Conservation (phyloP, 2,888 invertebrate genomes). For the Amiota mariae region DNA sequence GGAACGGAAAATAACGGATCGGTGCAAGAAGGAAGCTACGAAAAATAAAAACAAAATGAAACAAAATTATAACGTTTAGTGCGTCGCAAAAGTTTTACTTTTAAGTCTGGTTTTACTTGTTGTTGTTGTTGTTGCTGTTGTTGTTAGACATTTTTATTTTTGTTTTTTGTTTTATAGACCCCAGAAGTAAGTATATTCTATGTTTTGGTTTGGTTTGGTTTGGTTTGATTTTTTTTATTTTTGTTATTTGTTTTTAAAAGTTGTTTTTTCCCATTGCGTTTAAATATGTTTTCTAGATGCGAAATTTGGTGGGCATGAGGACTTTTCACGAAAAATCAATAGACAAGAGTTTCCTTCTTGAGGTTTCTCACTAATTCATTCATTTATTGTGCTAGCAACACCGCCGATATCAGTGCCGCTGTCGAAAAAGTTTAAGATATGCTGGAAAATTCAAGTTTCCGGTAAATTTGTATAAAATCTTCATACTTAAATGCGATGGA, state of each 20-base stretch:
- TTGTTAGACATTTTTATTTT: conserved; percentile 32
- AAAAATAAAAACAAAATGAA: background rate
- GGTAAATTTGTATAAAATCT: background rate
- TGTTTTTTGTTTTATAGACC: conserved; percentile 44
- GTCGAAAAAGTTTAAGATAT: too few species aligned
- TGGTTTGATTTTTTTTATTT: too few species aligned
- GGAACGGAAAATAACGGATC: too few species aligned
- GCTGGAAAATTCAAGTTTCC: too few species aligned
- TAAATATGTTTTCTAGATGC: conserved; percentile 51
- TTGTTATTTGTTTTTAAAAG: conserved; percentile 44
- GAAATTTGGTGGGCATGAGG: conserved; percentile 34
- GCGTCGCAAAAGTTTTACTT: conserved; percentile 37
- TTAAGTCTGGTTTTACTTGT: conserved; percentile 33
- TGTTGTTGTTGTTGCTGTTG: conserved; percentile 4
- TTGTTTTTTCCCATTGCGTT: conserved; percentile 38
- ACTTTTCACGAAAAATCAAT: conserved; percentile 51
- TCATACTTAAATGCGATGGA: background rate
- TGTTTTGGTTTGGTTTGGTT: conserved; percentile 26
- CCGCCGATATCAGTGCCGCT: too few species aligned
- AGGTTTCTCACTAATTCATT: too few species aligned
- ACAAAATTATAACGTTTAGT: conserved; percentile 27
- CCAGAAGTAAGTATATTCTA: conserved; percentile 39
- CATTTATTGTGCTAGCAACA: too few species aligned
- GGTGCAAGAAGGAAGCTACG: too few species aligned
- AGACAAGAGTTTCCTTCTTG: background rate